A percentile compares a stretch with the other conserved stretches of the same genome.
phyloP scores from a whole-genome alignment of 2,888 invertebrate genomes.

The Shargacucullia verbasci region DNA sequence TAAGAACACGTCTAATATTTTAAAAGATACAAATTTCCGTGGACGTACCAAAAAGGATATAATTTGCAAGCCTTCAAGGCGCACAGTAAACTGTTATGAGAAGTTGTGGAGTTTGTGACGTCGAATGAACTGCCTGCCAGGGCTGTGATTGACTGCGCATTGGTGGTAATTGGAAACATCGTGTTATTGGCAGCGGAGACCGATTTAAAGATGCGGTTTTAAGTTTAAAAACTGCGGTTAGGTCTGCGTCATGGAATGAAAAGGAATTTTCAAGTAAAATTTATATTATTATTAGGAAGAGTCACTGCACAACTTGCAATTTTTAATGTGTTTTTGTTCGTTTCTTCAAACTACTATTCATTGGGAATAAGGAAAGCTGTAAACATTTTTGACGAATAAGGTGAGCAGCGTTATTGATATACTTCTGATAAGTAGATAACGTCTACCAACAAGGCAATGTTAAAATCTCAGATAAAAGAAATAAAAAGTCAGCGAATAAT shows the following conservation, averaged over 20 bases:
- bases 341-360: too few relatives aligned
- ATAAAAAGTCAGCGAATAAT: too few relatives aligned
- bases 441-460: too few relatives aligned
- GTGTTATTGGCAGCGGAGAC: conserved; percentile 66
- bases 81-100: conserved; percentile 49
- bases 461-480: too few relatives aligned
- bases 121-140: conserved; percentile 69
- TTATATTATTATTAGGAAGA: background rate
- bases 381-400: too few relatives aligned
- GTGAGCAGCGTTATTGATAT: too few relatives aligned
- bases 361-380: too few relatives aligned
- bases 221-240: conserved; percentile 19
- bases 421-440: too few relatives aligned
- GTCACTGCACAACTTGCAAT: too few relatives aligned
- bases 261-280: conserved; percentile 3
- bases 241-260: conserved; percentile 25
- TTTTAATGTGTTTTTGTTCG: too few relatives aligned
- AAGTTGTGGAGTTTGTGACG: conserved; percentile 52
- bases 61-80: conserved; percentile 29
- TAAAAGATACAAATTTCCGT: conserved; percentile 3
- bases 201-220: conserved; percentile 61
- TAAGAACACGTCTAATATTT: conserved; percentile 39
- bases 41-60: conserved; percentile 24
- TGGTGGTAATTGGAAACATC: conserved; percentile 77
- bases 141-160: conserved; percentile 76